Percentiles rank a stretch among this genome's conserved stretches.
Conservation (phyloP, 2,113 vertebrate species). For the Nasalis larvatus region DNA sequence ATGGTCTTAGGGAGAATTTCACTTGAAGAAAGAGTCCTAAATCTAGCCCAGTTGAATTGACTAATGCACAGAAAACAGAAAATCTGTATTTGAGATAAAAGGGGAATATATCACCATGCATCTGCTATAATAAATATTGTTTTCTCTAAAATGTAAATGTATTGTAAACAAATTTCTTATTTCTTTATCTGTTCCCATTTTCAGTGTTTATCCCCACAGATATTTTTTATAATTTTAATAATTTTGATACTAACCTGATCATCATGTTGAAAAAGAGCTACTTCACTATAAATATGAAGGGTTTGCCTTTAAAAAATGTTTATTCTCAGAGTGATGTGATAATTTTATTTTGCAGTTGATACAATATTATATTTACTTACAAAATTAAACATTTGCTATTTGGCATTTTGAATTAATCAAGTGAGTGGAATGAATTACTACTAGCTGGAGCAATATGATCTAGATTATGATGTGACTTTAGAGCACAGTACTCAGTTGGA, state of each 20-base stretch:
- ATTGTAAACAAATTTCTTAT: slow-evolving; percentile 44
- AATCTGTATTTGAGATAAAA: background rate
- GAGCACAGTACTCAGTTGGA: background rate
- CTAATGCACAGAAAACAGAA: background rate
- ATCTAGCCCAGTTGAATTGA: background rate
- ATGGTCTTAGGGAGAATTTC: background rate
- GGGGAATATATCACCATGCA: background rate
- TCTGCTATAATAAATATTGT: background rate
- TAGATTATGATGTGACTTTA: slow-evolving; percentile 46
- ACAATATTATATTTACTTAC: background rate
- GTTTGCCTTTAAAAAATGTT: background rate
- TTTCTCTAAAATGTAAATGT: slow-evolving; percentile 63
- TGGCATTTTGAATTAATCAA: slow-evolving; percentile 24
- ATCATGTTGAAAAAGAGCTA: slow-evolving; percentile 25
- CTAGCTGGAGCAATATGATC: background rate
- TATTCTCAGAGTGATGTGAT: slow-evolving; percentile 38
- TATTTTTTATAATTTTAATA: background rate
- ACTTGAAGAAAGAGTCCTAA: background rate
- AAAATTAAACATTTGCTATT: slow-evolving; percentile 44
- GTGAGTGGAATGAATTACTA: background rate
- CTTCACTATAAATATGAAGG: background rate
- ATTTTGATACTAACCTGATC: background rate
- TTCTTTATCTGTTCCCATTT: background rate
- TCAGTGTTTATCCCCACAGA: background rate
- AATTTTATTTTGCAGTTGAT: slow-evolving; percentile 54